A percentile compares a stretch with the other conserved stretches of the same genome.
These are phyloP conservation scores for Argyrosomus regius DNA, from an alignment of 2,797 vertebrate species.

Conservation along the genomic window DNA sequence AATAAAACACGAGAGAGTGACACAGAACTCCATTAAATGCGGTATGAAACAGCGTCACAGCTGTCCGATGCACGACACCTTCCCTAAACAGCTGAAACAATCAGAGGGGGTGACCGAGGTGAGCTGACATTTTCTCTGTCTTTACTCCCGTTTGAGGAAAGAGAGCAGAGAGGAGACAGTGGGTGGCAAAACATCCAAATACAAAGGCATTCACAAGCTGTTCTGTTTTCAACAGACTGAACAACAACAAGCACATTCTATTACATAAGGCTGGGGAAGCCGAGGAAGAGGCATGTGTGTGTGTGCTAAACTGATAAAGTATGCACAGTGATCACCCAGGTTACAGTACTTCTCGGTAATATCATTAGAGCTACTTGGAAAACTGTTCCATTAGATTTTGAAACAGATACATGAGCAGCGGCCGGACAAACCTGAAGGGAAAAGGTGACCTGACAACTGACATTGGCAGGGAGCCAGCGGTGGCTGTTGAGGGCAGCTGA, in stretches of 20 bases:
- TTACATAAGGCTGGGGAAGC: constrained; percentile 66
- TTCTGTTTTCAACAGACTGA: constrained; percentile 70
- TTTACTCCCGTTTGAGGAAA: constrained; percentile 37
- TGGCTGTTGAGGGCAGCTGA: constrained; percentile 28
- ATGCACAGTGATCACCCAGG: constrained; percentile 16
- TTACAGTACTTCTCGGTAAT: constrained; percentile 18
- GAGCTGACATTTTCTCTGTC: constrained; percentile 28
- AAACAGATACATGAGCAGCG: constrained; percentile 7
- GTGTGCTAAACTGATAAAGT: constrained; percentile 25
- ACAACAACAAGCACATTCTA: constrained; percentile 75
- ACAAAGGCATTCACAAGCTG: constrained; percentile 66
- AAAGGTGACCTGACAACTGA: constrained; percentile 48
- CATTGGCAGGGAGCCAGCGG: constrained; percentile 19
- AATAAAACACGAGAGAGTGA: constrained; percentile 38
- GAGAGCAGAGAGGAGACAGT: constrained; percentile 35
- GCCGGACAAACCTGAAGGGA: constrained; percentile 17
- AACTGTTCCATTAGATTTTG: constrained; percentile 19
- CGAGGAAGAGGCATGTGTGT: constrained; percentile 34
- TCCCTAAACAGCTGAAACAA: constrained; percentile 55
- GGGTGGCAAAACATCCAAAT: constrained; percentile 53
- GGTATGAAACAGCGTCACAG: constrained; percentile 46
- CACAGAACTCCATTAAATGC: constrained; percentile 22
- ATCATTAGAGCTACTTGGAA: constrained; percentile 5
- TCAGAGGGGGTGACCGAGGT: constrained; percentile 18
- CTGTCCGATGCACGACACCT: constrained; percentile 26